A percentile compares a stretch with the other conserved stretches of the same genome.
phyloP scores from a whole-genome alignment of 1,140 invertebrate genomes.

The Zaprionus capensis region DNA sequence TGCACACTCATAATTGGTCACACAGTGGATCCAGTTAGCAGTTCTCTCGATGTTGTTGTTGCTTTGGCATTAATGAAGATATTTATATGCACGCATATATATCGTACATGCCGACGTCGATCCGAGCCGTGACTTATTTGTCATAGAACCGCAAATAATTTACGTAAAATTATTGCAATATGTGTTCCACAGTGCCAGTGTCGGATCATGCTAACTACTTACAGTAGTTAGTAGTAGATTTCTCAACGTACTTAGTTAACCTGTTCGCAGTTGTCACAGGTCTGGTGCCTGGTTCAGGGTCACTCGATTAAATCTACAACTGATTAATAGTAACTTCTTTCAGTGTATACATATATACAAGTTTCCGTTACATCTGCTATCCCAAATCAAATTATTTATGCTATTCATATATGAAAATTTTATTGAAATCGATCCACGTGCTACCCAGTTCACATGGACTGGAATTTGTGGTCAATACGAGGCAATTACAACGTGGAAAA shows the following conservation, averaged over 20 bases:
- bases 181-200: not conserved
- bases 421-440: constrained; percentile 17
- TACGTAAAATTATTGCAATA: constrained; percentile 17
- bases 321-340: constrained; percentile 9
- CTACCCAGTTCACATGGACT: constrained; percentile 22
- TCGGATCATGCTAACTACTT: not conserved
- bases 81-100: constrained; percentile 57
- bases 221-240: not conserved
- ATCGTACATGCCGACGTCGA: not conserved
- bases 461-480: not conserved
- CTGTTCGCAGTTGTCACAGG: constrained; percentile 34
- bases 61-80: constrained; percentile 41
- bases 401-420: constrained; percentile 9
- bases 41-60: not conserved
- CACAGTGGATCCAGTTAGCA: not conserved
- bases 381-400: constrained; percentile 8
- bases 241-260: not conserved
- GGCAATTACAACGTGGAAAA: not conserved
- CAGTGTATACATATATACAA: constrained; percentile 7
- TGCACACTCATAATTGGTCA: constrained; percentile 23
- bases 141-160: constrained; percentile 27
- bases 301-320: not conserved
- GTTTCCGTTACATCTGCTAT: not conserved
- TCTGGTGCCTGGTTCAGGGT: constrained; percentile 32
- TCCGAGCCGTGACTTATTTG: constrained; percentile 33